A percentile compares a stretch with the other conserved stretches of the same genome.
Conservation (phyloP, 2,113 vertebrate genomes). For the Boulengeromyrus knoepffleri region DNA sequence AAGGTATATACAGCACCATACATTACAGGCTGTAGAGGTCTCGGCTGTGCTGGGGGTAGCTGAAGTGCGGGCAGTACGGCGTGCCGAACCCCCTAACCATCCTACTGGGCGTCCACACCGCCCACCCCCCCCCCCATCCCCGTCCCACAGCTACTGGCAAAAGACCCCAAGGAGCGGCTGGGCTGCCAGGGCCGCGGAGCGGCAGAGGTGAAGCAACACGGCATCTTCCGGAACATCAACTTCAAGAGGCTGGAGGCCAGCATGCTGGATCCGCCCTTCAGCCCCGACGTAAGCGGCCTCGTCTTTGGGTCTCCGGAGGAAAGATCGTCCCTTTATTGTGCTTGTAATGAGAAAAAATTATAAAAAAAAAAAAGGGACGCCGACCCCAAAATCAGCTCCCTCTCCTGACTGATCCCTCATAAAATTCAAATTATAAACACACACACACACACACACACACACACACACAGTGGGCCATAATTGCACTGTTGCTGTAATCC, state of each 20-base stretch:
- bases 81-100: not conserved
- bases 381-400: not conserved
- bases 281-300: constrained; percentile 72
- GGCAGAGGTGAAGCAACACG: constrained; percentile 71
- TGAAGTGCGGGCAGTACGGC: not conserved
- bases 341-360: not conserved
- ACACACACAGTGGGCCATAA: not conserved
- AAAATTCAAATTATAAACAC: not conserved
- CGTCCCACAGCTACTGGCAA: constrained; percentile 68
- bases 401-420: not conserved
- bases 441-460: not conserved
- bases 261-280: constrained; percentile 82
- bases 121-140: constrained; percentile 18
- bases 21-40: not conserved
- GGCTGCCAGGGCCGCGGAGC: constrained; percentile 73
- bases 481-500: not conserved
- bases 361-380: not conserved
- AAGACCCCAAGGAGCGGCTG: constrained; percentile 74
- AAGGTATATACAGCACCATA: not conserved
- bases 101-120: not conserved
- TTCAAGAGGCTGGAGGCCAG: constrained; percentile 83
- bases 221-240: constrained; percentile 81
- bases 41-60: not conserved
- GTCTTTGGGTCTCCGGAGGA: not conserved
- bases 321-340: not conserved